Evolutionary conservation across 2,888 invertebrate species (phyloP).

Genomic region (Kryphioiulus occultus): DNA sequence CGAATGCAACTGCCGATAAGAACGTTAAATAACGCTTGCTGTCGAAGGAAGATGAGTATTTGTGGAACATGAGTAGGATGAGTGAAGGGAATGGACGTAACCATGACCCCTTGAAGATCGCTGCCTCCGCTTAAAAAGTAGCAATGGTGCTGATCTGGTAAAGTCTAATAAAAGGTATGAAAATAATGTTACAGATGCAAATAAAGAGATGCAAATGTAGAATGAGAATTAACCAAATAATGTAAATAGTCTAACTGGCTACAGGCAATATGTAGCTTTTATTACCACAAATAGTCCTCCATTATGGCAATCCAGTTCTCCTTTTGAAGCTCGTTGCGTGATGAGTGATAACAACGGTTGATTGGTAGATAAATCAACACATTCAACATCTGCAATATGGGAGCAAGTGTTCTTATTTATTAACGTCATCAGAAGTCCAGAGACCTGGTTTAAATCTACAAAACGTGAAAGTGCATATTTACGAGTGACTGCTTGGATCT

Average conservation of each 20-base stretch:
- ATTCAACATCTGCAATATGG: constrained; percentile 67
- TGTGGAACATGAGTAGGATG: constrained; percentile 92
- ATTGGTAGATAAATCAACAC: constrained; percentile 67
- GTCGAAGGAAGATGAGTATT: constrained; percentile 82
- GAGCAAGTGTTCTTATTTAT: neutral
- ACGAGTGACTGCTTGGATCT: constrained; percentile 68
- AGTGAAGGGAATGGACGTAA: constrained; percentile 86
- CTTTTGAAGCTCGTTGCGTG: constrained; percentile 78
- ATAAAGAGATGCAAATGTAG: too few relatives aligned
- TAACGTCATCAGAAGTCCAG: neutral
- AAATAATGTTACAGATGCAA: neutral
- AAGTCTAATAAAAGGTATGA: constrained; percentile 68
- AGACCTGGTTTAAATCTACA: neutral
- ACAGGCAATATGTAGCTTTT: neutral
- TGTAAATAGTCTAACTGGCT: too few relatives aligned
- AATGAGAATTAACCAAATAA: too few relatives aligned
- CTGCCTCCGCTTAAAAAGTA: constrained; percentile 86
- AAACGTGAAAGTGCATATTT: constrained; percentile 48
- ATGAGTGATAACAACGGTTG: constrained; percentile 79
- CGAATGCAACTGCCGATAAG: constrained; percentile 88
- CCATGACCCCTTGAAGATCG: constrained; percentile 75
- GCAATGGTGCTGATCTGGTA: constrained; percentile 93
- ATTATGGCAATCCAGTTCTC: constrained; percentile 75
- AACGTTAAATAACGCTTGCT: constrained; percentile 91
- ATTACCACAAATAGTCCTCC: constrained; percentile 85